Percentiles rank a stretch among this genome's conserved stretches.
Conservation (phyloP, 2,113 vertebrate species). For the Hippocampus zosterae region DNA sequence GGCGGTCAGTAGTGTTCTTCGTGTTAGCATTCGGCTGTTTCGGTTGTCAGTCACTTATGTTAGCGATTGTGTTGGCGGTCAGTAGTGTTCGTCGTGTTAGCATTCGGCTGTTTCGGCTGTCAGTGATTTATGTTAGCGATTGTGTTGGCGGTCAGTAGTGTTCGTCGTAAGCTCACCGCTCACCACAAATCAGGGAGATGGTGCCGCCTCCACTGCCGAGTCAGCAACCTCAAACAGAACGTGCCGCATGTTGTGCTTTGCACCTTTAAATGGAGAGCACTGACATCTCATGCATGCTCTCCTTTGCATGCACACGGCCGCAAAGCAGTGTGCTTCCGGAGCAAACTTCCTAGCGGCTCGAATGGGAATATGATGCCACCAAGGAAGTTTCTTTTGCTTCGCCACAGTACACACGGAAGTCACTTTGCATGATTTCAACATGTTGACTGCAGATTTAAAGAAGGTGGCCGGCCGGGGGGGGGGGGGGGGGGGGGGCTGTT, state of each 20-base stretch:
- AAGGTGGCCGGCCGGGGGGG: no score
- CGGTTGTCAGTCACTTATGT: no score
- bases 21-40: no score
- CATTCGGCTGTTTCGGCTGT: no score
- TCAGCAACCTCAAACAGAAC: background rate
- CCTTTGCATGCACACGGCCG: conserved; percentile 6
- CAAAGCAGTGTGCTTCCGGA: conserved; percentile 41
- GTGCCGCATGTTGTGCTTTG: background rate
- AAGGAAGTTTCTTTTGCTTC: background rate
- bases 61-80: no score
- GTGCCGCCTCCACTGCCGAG: background rate
- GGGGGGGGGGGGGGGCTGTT: background rate
- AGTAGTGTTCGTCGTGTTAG: no score
- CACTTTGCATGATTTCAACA: background rate
- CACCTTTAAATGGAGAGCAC: background rate
- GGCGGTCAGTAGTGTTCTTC: background rate
- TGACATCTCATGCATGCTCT: background rate
- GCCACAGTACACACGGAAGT: conserved; percentile 46
- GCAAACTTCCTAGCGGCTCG: background rate
- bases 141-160: background rate
- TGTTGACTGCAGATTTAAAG: background rate
- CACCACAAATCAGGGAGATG: background rate
- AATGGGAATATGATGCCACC: background rate
- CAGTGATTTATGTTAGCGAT: no score
- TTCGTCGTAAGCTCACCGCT: no score